Evolutionary conservation across 1,140 invertebrate genomes (phyloP).

Genomic region (Drosophila truncata): DNA sequence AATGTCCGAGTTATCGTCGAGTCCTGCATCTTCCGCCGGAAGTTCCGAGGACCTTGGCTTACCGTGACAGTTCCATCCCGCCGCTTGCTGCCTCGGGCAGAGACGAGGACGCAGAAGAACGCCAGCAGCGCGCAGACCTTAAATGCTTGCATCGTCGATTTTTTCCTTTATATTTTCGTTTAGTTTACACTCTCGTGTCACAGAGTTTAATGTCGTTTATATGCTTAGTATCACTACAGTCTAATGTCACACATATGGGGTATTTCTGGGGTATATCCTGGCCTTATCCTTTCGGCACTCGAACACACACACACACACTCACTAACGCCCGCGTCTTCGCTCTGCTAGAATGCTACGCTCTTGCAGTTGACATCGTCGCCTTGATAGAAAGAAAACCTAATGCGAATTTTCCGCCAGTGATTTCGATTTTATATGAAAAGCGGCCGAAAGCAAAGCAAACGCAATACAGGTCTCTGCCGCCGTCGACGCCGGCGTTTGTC

Average conservation of each 20-base stretch:
- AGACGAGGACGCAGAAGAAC: slow-evolving; percentile 53
- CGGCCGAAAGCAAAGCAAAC: slow-evolving; percentile 67
- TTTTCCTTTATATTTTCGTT: slow-evolving; percentile 14
- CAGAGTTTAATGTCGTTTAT: neutral
- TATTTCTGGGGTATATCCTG: slow-evolving; percentile 58
- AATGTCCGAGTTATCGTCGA: slow-evolving; percentile 14
- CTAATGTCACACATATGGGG: slow-evolving; percentile 17
- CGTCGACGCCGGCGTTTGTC: slow-evolving; percentile 41
- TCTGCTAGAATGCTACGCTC: slow-evolving; percentile 57
- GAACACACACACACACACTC: slow-evolving; percentile 58
- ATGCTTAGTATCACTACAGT: slow-evolving; percentile 34
- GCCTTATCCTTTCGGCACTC: slow-evolving; percentile 40
- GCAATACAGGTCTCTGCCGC: slow-evolving; percentile 69
- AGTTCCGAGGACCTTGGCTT: slow-evolving; percentile 40
- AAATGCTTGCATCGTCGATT: slow-evolving; percentile 56
- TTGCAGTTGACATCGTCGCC: slow-evolving; percentile 83
- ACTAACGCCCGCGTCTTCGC: slow-evolving; percentile 62
- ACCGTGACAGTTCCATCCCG: slow-evolving; percentile 54
- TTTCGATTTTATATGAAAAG: slow-evolving; percentile 85
- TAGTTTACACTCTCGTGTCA: neutral
- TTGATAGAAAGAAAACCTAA: slow-evolving; percentile 85
- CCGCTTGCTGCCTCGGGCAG: slow-evolving; percentile 56
- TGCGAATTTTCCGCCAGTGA: slow-evolving; percentile 84
- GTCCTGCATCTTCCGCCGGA: slow-evolving; percentile 6
- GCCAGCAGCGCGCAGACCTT: slow-evolving; percentile 66